Conservation (phyloP, 2,113 vertebrate species). For the Ammodytes dubius region DNA sequence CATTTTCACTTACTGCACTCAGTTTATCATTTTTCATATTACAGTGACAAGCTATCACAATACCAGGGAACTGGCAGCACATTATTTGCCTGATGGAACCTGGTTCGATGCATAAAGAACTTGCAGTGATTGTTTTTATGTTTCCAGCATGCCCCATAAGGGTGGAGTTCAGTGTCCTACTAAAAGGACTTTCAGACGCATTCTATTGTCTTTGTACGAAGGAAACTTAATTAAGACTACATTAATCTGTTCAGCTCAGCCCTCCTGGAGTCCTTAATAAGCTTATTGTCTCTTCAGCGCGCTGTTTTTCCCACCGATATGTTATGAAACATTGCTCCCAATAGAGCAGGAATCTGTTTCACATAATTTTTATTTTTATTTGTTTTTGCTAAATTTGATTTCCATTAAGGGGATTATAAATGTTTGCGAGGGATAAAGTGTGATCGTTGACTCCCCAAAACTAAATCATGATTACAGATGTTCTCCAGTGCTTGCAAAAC, state of each 20-base stretch:
- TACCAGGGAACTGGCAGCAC: constrained; percentile 46
- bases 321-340: constrained; percentile 21
- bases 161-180: constrained; percentile 7
- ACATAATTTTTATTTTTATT: background rate
- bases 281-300: background rate
- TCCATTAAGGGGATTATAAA: constrained; percentile 1
- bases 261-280: background rate
- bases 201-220: background rate
- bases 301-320: background rate
- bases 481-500: background rate
- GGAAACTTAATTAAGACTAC: too few relatives aligned
- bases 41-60: constrained; percentile 27
- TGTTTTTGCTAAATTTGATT: constrained; percentile 34
- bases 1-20: constrained; percentile 3
- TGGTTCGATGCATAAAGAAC: background rate
- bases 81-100: constrained; percentile 6
- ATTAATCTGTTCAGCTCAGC: constrained; percentile 5
- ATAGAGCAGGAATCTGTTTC: constrained; percentile 25
- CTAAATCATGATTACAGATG: constrained; percentile 11
- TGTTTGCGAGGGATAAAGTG: constrained; percentile 10
- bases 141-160: background rate
- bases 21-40: constrained; percentile 3
- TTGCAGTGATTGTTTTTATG: background rate
- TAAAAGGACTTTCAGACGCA: background rate
- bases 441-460: background rate